Evolutionary conservation across 2,113 vertebrate genomes (phyloP).

Genomic region (Chinchilla lanigera): DNA sequence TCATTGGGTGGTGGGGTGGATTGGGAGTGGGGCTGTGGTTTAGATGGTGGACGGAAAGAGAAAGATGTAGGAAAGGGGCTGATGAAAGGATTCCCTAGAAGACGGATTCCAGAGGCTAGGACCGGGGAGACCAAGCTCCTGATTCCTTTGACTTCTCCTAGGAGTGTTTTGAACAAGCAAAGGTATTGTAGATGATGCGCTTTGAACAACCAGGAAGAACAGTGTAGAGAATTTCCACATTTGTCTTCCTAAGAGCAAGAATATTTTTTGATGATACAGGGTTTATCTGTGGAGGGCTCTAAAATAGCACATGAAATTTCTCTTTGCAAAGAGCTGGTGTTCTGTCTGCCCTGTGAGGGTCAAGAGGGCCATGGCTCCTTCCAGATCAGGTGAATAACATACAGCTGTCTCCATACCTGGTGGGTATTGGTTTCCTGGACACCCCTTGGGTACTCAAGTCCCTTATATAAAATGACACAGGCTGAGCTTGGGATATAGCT

Average conservation of each 20-base stretch:
- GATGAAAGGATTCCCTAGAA: not conserved
- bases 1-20: not conserved
- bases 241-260: not conserved
- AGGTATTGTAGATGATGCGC: not conserved
- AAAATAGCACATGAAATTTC: not conserved
- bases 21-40: not conserved
- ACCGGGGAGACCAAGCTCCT: not conserved
- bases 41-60: not conserved
- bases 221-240: not conserved
- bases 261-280: not conserved
- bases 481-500: not conserved
- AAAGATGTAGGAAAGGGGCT: not conserved
- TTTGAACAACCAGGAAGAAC: constrained; percentile 3
- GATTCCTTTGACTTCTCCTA: not conserved
- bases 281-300: not conserved
- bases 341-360: not conserved
- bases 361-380: not conserved
- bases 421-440: not conserved
- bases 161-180: constrained; percentile 12
- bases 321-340: not conserved
- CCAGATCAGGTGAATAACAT: not conserved
- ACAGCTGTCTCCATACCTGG: not conserved
- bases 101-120: not conserved
- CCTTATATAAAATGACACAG: not conserved
- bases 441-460: not conserved